phyloP scores from a whole-genome alignment of 2,113 vertebrate genomes.

The Cyphomyrus plagiostoma region DNA sequence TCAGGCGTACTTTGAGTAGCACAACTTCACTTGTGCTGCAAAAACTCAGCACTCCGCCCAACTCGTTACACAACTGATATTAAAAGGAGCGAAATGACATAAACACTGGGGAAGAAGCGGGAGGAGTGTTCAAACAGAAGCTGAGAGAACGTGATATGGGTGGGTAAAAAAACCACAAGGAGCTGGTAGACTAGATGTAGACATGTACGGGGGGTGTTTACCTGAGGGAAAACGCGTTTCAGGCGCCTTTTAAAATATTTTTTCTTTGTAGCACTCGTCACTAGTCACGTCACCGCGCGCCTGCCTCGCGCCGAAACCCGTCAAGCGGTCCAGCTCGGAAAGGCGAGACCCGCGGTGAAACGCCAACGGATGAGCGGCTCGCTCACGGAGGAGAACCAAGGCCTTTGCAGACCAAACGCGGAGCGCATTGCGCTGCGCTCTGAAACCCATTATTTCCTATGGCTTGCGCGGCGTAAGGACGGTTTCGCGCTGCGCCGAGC shows the following conservation, averaged over 20 bases:
- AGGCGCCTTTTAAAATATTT: not conserved
- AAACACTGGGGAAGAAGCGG: not conserved
- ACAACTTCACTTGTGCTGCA: not conserved
- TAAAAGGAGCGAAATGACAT: not conserved
- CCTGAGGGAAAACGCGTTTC: not conserved
- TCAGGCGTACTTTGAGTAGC: not conserved
- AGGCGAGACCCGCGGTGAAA: not conserved
- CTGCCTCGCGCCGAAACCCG: not conserved
- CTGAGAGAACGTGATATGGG: not conserved
- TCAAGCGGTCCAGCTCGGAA: not conserved
- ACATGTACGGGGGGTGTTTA: not conserved
- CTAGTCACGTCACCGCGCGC: not conserved
- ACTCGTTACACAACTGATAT: not conserved
- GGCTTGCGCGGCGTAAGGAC: too few relatives aligned
- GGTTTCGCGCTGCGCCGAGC: too few relatives aligned
- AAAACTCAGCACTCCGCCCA: not conserved
- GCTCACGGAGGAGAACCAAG: not conserved
- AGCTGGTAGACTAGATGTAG: not conserved
- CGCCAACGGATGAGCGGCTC: not conserved
- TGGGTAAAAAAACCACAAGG: not conserved
- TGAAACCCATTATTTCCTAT: too few relatives aligned
- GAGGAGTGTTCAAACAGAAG: not conserved
- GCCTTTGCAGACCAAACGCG: too few relatives aligned
- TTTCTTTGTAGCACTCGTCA: not conserved
- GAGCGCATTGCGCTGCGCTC: too few relatives aligned